Percentiles rank a stretch among this genome's conserved stretches.
Evolutionary conservation across 2,888 invertebrate genomes (phyloP).

Genomic region (Cephonodes hylas): DNA sequence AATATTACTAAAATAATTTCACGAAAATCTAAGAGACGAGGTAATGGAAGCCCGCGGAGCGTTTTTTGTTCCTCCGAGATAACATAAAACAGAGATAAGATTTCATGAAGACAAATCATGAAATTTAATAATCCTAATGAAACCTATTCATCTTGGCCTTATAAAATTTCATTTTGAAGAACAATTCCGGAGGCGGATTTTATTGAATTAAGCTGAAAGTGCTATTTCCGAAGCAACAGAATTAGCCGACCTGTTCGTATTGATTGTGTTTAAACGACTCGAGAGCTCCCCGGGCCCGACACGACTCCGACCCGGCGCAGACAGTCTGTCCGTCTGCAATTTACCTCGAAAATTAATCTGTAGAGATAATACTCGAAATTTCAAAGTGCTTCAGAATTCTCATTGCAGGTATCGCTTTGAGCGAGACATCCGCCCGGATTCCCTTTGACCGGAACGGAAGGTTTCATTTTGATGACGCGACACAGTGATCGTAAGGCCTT

Average conservation of each 20-base stretch:
- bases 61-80: slow-evolving; percentile 9
- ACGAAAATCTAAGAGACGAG: slow-evolving; percentile 7
- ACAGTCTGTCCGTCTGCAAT: not conserved
- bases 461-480: not conserved
- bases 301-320: not conserved
- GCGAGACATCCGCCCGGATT: not conserved
- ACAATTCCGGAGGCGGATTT: slow-evolving; percentile 5
- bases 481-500: not conserved
- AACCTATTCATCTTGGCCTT: slow-evolving; percentile 11
- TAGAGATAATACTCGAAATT: not conserved
- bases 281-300: not conserved
- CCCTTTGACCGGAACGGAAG: not conserved
- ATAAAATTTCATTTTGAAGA: slow-evolving; percentile 11
- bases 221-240: not conserved
- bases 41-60: slow-evolving; percentile 10
- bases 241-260: not conserved
- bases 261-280: not conserved
- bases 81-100: slow-evolving; percentile 8
- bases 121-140: slow-evolving; percentile 13
- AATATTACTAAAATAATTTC: slow-evolving; percentile 7
- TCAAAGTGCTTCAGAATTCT: not conserved
- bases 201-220: slow-evolving; percentile 4
- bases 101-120: slow-evolving; percentile 13
- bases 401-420: slow-evolving; percentile 10
- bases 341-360: slow-evolving; percentile 1